Conservation (phyloP, 2,797 vertebrate species). For the Pelobates cultripes region DNA sequence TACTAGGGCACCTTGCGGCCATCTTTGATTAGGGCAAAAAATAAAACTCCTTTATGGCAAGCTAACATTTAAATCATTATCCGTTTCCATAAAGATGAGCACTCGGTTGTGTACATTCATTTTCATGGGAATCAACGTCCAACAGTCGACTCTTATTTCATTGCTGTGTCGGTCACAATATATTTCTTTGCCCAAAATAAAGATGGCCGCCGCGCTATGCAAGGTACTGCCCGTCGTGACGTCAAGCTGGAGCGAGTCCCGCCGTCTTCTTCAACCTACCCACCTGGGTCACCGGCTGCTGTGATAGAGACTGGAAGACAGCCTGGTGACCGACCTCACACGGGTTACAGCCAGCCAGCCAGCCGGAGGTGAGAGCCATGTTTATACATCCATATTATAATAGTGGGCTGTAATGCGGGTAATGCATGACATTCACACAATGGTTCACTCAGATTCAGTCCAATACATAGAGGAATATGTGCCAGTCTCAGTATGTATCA, state of each 20-base stretch:
- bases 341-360: too few relatives aligned
- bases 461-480: too few relatives aligned
- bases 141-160: too few relatives aligned
- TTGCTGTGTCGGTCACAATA: too few relatives aligned
- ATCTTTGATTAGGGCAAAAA: slow-evolving; percentile 8
- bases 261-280: slow-evolving; percentile 7
- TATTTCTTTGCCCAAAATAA: slow-evolving; percentile 1
- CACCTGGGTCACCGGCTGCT: slow-evolving; percentile 31
- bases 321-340: slow-evolving; percentile 1
- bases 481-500: too few relatives aligned
- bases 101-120: too few relatives aligned
- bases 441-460: too few relatives aligned
- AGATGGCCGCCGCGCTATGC: not conserved
- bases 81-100: too few relatives aligned
- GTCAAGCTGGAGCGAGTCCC: slow-evolving; percentile 3
- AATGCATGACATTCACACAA: not conserved
- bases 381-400: not conserved
- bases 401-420: too few relatives aligned
- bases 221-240: slow-evolving; percentile 4
- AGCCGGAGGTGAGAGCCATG: not conserved
- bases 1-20: not conserved
- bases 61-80: too few relatives aligned
- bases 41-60: not conserved
- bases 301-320: slow-evolving; percentile 5
- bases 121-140: too few relatives aligned